Evolutionary conservation across 2,797 vertebrate genomes (phyloP).

Genomic region (Acanthurus lineatus): DNA sequence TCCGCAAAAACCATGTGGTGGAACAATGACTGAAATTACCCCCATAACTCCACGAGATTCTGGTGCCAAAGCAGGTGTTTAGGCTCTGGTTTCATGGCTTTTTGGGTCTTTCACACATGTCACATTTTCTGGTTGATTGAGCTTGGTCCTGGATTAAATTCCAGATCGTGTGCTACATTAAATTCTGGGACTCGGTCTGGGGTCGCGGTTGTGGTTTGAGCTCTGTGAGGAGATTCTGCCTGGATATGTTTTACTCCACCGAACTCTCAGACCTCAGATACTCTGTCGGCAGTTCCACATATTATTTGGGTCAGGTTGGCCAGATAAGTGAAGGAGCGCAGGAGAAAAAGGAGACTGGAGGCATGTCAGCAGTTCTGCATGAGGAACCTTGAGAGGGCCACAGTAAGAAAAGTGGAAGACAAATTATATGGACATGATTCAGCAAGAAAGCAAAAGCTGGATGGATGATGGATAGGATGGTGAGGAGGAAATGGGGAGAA

Average conservation of each 20-base stretch:
- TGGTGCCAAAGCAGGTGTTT: conserved; percentile 80
- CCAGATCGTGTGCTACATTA: conserved; percentile 62
- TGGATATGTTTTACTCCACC: conserved; percentile 43
- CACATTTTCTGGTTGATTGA: conserved; percentile 71
- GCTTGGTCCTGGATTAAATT: conserved; percentile 67
- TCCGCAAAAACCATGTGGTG: conserved; percentile 59
- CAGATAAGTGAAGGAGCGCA: conserved; percentile 58
- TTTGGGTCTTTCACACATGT: conserved; percentile 62
- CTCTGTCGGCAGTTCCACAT: conserved; percentile 37
- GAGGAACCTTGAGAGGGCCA: conserved; percentile 66
- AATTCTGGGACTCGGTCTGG: conserved; percentile 52
- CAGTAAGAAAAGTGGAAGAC: conserved; percentile 58
- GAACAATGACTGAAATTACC: conserved; percentile 56
- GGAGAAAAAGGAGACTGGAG: conserved; percentile 24
- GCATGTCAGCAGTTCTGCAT: conserved; percentile 70
- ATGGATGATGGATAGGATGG: conserved; percentile 72
- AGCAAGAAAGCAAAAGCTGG: conserved; percentile 66
- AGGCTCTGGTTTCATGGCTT: conserved; percentile 68
- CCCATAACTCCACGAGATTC: neutral
- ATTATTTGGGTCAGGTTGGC: conserved; percentile 48
- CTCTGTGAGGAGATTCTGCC: conserved; percentile 52
- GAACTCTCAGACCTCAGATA: conserved; percentile 48
- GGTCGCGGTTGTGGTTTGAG: conserved; percentile 61
- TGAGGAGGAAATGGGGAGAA: conserved; percentile 54
- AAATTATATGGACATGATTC: conserved; percentile 76